Percentiles rank a stretch among this genome's conserved stretches.
These are phyloP conservation scores for Dasypolia templi DNA, from an alignment of 2,888 invertebrate species.

Conservation along the genomic window DNA sequence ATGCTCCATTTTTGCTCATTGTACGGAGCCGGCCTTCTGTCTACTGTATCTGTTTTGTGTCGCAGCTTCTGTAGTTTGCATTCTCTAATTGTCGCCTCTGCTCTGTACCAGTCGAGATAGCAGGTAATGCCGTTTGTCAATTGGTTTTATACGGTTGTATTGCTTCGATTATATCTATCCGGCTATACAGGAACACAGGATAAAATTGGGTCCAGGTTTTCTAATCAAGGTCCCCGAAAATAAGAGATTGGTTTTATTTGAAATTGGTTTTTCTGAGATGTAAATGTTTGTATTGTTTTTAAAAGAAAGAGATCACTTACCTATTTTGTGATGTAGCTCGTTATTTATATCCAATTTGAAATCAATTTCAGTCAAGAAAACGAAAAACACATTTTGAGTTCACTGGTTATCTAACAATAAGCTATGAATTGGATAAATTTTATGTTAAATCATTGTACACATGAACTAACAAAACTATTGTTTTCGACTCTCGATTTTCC, in stretches of 20 bases:
- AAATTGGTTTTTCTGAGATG: background rate
- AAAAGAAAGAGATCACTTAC: background rate
- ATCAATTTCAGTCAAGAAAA: background rate
- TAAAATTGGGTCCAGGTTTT: conserved; percentile 29
- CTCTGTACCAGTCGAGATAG: conserved; percentile 61
- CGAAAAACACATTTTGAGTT: background rate
- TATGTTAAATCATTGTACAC: conserved; percentile 1
- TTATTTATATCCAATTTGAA: background rate
- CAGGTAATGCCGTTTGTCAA: conserved; percentile 63
- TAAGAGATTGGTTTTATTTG: conserved; percentile 14
- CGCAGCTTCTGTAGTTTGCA: conserved; percentile 65
- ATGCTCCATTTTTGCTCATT: background rate
- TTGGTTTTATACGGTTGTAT: conserved; percentile 60
- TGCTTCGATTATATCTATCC: conserved; percentile 51
- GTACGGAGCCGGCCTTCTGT: conserved; percentile 18
- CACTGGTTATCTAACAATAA: background rate
- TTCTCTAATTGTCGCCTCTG: conserved; percentile 72
- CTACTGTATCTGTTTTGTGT: background rate
- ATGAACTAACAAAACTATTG: background rate
- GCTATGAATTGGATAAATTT: background rate
- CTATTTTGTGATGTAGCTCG: background rate
- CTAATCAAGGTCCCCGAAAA: conserved; percentile 30
- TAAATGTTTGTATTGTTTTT: background rate
- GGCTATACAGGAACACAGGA: conserved; percentile 17
- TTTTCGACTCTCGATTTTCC: background rate